A percentile compares a stretch with the other conserved stretches of the same genome.
These are phyloP conservation scores for Psylliodes chrysocephalus DNA, from an alignment of 2,888 invertebrate species.

Conservation along the genomic window DNA sequence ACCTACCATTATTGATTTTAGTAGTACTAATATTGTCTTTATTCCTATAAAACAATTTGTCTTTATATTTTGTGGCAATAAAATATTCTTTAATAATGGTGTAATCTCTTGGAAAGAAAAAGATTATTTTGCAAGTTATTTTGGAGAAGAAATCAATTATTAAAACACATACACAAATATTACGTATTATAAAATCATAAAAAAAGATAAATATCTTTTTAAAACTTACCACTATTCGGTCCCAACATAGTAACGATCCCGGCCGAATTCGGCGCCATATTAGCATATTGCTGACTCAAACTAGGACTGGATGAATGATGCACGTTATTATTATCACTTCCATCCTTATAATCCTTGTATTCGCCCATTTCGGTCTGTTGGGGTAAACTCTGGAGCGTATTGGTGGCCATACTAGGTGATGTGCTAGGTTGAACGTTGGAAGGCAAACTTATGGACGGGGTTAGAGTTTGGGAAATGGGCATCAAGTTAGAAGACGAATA, in stretches of 20 bases:
- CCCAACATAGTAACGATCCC: conserved; percentile 66
- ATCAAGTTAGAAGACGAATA: conserved; percentile 61
- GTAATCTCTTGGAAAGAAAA: too few species aligned
- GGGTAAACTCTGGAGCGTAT: conserved; percentile 60
- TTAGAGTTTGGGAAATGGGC: conserved; percentile 62
- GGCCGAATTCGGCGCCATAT: conserved; percentile 64
- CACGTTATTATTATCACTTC: conserved; percentile 52
- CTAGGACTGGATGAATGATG: conserved; percentile 44
- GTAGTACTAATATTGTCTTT: too few species aligned
- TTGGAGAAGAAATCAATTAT: too few species aligned
- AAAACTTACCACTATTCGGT: conserved; percentile 62
- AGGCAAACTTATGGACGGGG: conserved; percentile 23
- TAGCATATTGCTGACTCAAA: conserved; percentile 49
- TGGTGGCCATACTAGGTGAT: conserved; percentile 67
- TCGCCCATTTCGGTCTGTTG: conserved; percentile 34
- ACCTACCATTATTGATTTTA: too few species aligned
- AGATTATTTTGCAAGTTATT: too few species aligned
- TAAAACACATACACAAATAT: too few species aligned
- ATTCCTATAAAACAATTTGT: too few species aligned
- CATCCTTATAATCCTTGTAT: conserved; percentile 50
- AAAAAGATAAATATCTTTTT: not conserved
- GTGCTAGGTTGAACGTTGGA: conserved; percentile 58
- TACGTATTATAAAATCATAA: too few species aligned
- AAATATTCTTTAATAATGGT: too few species aligned
- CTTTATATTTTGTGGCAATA: too few species aligned